Evolutionary conservation across 1,140 invertebrate species (phyloP), one percentile per base, ranked within the genome.

Genomic region (Brachionus plicatilis): DNA sequence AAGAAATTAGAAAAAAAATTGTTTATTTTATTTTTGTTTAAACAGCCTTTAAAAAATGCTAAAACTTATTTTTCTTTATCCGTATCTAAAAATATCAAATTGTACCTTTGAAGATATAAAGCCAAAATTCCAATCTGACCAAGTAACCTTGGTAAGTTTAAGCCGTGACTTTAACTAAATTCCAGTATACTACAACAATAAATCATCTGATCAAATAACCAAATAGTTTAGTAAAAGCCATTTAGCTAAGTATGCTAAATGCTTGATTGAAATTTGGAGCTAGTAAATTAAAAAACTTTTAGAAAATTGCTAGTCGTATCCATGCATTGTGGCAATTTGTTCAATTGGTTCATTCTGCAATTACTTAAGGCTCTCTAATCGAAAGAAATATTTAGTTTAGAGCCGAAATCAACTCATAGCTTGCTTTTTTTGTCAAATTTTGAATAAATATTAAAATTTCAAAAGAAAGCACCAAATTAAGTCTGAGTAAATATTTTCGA

Each of bases 401-500:
- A 60, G 53, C 53, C 27, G 9, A 60, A 60, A 60, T 60, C 17
- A 60, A 60, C 53, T 60, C 53, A 9, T 27, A 60, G 17, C 17
- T 60, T 60, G 17, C 53, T 20, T 20, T 60, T 17, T 60, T 60
- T 60, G 17, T 60, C 53, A 68, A 68, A 68, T 45, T 72, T 72
- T 43, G 68, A 72, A 72, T 72, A 72, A 72, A 72, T 72, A 72
- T 72, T 72, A 72, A 43, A 72, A 72, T 72, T 43, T 72, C 33
- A 72, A 72, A 72, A 72, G 68, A 72, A 41, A 41, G 17, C 37
- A 43, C 37, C 41, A 20, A 43, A 43, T 43, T 20, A 43, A 72
- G 68, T 72, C 68, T 72, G 68, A 43, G 68, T 72, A 72, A 72
- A 72, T 72, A 72, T 72, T 72, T 72, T 72, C 41, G 9, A 68